Conservation (phyloP, 2,113 vertebrate species). For the Hippocampus barbouri region DNA sequence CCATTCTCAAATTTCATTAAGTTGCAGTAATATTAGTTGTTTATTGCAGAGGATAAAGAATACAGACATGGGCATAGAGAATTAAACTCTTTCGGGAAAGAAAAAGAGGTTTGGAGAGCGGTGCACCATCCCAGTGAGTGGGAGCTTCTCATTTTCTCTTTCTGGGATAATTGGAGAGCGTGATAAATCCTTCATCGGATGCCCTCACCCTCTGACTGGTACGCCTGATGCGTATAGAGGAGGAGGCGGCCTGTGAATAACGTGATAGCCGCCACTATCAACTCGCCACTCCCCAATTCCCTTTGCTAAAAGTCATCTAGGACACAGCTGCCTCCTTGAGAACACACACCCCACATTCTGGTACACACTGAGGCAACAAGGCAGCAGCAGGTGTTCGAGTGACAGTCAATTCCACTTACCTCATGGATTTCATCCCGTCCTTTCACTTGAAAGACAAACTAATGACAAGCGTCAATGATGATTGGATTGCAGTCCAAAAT, state of each 20-base stretch:
- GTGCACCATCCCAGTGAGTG: slow-evolving; percentile 24
- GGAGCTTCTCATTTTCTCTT: not conserved
- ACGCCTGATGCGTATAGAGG: slow-evolving; percentile 46
- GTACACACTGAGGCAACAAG: slow-evolving; percentile 22
- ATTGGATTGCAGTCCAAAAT: too few relatives aligned
- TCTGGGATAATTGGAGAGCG: slow-evolving; percentile 22
- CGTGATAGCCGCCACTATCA: not conserved
- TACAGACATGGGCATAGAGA: slow-evolving; percentile 7
- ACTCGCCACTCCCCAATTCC: not conserved
- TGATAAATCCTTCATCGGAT: slow-evolving; percentile 29
- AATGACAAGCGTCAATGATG: not conserved
- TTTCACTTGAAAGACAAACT: not conserved
- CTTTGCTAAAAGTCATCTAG: slow-evolving; percentile 10
- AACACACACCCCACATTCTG: slow-evolving; percentile 18
- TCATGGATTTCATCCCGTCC: not conserved
- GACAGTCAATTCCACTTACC: not conserved
- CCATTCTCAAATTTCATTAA: too few relatives aligned
- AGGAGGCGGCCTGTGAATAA: slow-evolving; percentile 59
- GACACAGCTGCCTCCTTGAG: slow-evolving; percentile 55
- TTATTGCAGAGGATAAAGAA: too few relatives aligned
- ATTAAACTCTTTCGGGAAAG: slow-evolving; percentile 9
- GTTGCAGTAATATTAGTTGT: too few relatives aligned
- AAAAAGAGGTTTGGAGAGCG: slow-evolving; percentile 18
- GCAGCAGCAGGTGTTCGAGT: not conserved
- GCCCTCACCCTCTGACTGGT: slow-evolving; percentile 41